phyloP scores from a whole-genome alignment of 2,888 invertebrate genomes.

The Marasmarcha lunaedactyla region DNA sequence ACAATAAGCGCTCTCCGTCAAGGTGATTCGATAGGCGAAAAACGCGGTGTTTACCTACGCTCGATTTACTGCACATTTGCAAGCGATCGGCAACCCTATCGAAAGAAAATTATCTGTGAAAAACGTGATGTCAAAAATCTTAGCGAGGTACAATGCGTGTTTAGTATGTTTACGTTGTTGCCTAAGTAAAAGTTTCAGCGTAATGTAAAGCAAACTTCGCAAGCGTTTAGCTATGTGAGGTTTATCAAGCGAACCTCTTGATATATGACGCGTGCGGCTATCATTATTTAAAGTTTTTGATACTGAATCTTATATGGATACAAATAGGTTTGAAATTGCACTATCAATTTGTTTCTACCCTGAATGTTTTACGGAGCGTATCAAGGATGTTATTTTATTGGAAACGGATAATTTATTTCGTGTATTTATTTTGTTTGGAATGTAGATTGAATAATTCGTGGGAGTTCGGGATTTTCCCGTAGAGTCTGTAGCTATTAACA shows the following conservation, averaged over 20 bases:
- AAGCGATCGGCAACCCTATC: constrained; percentile 40
- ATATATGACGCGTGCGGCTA: no score
- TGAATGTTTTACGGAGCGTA: constrained; percentile 32
- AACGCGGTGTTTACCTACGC: constrained; percentile 61
- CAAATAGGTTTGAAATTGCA: no score
- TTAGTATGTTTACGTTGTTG: no score
- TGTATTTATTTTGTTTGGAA: constrained; percentile 57
- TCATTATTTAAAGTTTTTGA: no score
- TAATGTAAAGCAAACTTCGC: no score
- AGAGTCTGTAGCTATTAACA: constrained; percentile 1
- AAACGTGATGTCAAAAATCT: no score
- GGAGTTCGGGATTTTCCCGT: constrained; percentile 24
- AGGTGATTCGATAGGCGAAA: constrained; percentile 55
- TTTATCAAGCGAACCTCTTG: no score
- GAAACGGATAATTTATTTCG: constrained; percentile 64
- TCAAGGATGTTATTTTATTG: constrained; percentile 59
- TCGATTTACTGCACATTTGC: constrained; percentile 58
- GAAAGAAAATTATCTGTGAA: no score
- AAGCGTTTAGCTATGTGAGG: no score
- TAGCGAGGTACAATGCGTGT: no score
- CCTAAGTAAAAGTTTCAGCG: no score
- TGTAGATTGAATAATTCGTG: constrained; percentile 51
- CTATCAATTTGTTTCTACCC: constrained; percentile 11
- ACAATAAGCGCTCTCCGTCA: constrained; percentile 43
- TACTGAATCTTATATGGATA: no score